These are phyloP conservation scores for Peromyscus maniculatus DNA, from an alignment of 2,113 vertebrate genomes.

Conservation along the genomic window DNA sequence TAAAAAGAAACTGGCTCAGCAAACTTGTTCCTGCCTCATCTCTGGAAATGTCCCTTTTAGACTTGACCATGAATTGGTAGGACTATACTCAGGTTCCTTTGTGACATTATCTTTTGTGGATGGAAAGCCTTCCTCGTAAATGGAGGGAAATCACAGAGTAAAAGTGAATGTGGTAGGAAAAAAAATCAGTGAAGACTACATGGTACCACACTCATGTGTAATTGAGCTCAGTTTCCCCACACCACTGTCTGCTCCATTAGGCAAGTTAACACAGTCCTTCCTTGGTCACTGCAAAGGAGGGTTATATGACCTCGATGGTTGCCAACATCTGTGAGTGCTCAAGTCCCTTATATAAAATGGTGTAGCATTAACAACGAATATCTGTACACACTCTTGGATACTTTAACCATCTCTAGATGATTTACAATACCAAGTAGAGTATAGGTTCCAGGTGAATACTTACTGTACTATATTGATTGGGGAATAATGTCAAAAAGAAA, in stretches of 20 bases:
- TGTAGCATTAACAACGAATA: background rate
- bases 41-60: background rate
- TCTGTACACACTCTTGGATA: background rate
- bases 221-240: background rate
- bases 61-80: background rate
- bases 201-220: background rate
- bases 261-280: background rate
- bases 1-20: background rate
- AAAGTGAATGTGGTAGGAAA: background rate
- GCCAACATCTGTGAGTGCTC: background rate
- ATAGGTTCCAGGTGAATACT: background rate
- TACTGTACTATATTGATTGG: background rate
- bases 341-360: background rate
- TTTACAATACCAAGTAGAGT: background rate
- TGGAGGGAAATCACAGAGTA: background rate
- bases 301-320: background rate
- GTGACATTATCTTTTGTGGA: background rate
- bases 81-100: background rate
- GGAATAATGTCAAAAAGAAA: too few relatives aligned
- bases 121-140: background rate
- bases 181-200: background rate
- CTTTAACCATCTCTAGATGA: background rate
- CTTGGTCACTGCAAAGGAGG: background rate
- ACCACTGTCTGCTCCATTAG: background rate
- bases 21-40: background rate